These are phyloP conservation scores for Pachyramphus minor DNA, from an alignment of 2,113 vertebrate species.

Conservation along the genomic window DNA sequence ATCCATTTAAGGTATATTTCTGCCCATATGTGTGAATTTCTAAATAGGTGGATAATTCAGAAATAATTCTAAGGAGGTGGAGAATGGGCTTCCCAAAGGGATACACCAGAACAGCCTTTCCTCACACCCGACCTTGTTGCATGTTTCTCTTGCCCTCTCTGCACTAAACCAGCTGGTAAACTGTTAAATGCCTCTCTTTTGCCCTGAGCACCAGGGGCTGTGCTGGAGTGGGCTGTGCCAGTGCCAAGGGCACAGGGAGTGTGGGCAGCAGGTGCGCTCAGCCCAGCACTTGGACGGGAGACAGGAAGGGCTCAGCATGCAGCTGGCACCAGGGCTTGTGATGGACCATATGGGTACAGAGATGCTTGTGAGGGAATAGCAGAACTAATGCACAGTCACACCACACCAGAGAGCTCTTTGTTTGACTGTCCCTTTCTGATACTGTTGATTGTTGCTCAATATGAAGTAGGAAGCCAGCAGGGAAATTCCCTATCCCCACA, in stretches of 20 bases:
- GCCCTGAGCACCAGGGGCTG: background rate
- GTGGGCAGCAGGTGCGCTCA: background rate
- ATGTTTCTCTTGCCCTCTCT: background rate
- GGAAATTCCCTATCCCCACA: background rate
- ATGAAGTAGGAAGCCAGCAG: background rate
- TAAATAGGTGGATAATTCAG: background rate
- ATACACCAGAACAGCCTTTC: accelerated
- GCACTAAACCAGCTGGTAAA: background rate
- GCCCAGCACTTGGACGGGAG: background rate
- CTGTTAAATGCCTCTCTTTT: background rate
- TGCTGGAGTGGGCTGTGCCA: accelerated
- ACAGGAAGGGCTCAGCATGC: background rate
- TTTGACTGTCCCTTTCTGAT: background rate
- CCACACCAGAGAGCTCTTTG: background rate
- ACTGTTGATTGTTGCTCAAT: accelerated
- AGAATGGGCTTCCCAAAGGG: background rate
- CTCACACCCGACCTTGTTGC: accelerated
- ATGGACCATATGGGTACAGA: background rate
- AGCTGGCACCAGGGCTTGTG: background rate
- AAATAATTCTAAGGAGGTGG: background rate
- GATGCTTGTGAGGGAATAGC: background rate
- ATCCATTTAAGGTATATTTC: background rate
- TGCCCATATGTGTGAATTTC: background rate
- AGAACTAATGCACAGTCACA: background rate
- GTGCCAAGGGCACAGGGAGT: background rate